Conservation (phyloP, 2,888 invertebrate species). For the Crioceris asparagi region DNA sequence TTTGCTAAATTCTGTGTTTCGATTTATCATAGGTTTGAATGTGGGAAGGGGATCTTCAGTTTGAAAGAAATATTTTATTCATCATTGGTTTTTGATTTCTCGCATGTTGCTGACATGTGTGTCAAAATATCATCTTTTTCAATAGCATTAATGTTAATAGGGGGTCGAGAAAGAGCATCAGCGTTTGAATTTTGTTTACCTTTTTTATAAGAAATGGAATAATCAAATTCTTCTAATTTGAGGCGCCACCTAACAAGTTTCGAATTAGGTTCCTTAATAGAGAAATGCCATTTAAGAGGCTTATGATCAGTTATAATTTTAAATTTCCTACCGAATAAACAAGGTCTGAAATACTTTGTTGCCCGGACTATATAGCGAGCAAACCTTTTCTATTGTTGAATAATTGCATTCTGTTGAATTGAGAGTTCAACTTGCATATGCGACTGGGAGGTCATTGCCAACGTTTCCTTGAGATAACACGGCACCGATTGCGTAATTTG, state of each 20-base stretch:
- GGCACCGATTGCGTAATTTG: slow-evolving; percentile 5
- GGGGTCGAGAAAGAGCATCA: slow-evolving; percentile 11
- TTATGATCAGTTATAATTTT: slow-evolving; percentile 17
- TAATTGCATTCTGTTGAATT: slow-evolving; percentile 10
- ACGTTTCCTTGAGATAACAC: slow-evolving; percentile 7
- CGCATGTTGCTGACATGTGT: no score
- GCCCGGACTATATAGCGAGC: slow-evolving; percentile 6
- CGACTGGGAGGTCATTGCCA: slow-evolving; percentile 7
- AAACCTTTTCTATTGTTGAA: slow-evolving; percentile 7
- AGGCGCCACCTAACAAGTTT: slow-evolving; percentile 12
- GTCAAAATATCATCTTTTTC: neutral
- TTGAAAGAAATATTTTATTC: no score
- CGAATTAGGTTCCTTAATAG: slow-evolving; percentile 15
- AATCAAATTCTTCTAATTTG: slow-evolving; percentile 13
- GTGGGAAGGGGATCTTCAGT: no score
- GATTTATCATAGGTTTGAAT: no score
- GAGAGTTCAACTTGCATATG: no score
- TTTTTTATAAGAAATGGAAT: slow-evolving; percentile 13
- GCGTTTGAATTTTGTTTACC: slow-evolving; percentile 11
- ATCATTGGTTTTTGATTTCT: no score
- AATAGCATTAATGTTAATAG: neutral
- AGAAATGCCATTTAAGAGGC: slow-evolving; percentile 18
- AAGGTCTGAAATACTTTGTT: slow-evolving; percentile 8
- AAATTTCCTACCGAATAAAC: slow-evolving; percentile 6
- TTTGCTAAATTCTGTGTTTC: no score